Evolutionary conservation across 2,797 vertebrate genomes (phyloP).

Genomic region (Sphaeramia orbicularis): DNA sequence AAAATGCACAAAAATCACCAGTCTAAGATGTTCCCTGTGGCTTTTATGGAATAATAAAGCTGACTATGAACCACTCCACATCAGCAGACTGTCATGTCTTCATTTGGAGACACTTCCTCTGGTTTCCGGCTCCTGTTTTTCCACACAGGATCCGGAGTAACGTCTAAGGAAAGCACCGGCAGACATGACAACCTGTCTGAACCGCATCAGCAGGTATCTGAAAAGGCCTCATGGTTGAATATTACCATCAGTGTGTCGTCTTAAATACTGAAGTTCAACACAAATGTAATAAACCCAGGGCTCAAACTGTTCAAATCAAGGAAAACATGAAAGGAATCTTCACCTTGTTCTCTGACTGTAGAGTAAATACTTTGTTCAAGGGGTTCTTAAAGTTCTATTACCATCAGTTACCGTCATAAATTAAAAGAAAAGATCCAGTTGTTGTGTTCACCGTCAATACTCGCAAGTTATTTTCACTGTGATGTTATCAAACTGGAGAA

Average conservation of each 20-base stretch:
- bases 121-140: constrained; percentile 1
- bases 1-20: neutral
- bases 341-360: no score
- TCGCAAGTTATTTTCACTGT: no score
- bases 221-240: neutral
- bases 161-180: neutral
- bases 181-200: neutral
- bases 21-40: constrained; percentile 15
- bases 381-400: no score
- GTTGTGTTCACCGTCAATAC: no score
- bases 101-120: constrained; percentile 7
- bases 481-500: no score
- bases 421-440: no score
- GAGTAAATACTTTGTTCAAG: no score
- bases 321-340: neutral
- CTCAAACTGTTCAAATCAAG: neutral
- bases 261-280: no score
- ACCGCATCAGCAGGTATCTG: neutral
- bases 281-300: no score
- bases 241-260: neutral
- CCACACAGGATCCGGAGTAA: neutral
- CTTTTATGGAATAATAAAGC: constrained; percentile 28
- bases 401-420: no score
- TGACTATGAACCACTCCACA: constrained; percentile 8
- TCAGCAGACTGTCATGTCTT: constrained; percentile 15